Evolutionary conservation across 2,797 vertebrate species (phyloP).

Genomic region (Forpus xanthops): DNA sequence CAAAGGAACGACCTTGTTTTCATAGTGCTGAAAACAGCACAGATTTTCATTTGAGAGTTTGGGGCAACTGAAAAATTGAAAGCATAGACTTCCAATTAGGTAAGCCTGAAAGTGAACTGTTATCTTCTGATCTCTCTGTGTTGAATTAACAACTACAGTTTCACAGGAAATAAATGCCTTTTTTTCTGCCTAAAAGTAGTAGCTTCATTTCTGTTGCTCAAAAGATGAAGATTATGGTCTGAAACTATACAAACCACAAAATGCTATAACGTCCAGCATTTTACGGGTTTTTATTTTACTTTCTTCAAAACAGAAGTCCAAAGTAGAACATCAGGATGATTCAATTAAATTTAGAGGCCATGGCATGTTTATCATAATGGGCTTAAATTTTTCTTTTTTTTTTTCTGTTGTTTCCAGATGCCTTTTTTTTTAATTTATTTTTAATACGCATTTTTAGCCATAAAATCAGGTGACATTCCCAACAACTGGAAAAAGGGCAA

Average conservation of each 20-base stretch:
- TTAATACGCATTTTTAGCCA: neutral
- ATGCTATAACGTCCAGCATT: neutral
- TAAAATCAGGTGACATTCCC: no score
- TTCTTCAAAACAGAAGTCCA: neutral
- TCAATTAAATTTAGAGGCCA: neutral
- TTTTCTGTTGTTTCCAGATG: neutral
- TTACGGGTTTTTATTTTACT: neutral
- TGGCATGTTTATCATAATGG: neutral
- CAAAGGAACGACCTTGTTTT: neutral
- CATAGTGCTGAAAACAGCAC: neutral
- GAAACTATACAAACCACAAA: neutral
- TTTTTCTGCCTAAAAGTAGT: neutral
- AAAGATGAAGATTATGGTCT: neutral
- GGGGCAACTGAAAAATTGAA: neutral
- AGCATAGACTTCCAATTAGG: neutral
- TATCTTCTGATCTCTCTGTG: neutral
- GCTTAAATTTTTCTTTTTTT: rapidly evolving
- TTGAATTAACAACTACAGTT: neutral
- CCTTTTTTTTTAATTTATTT: rapidly evolving
- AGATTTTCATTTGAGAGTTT: neutral
- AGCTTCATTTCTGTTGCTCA: neutral
- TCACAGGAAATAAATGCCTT: neutral
- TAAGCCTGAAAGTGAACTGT: neutral
- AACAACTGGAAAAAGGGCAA: no score
- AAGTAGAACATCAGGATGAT: neutral